phyloP scores from a whole-genome alignment of 2,888 invertebrate species.

The Oscheius sp. region DNA sequence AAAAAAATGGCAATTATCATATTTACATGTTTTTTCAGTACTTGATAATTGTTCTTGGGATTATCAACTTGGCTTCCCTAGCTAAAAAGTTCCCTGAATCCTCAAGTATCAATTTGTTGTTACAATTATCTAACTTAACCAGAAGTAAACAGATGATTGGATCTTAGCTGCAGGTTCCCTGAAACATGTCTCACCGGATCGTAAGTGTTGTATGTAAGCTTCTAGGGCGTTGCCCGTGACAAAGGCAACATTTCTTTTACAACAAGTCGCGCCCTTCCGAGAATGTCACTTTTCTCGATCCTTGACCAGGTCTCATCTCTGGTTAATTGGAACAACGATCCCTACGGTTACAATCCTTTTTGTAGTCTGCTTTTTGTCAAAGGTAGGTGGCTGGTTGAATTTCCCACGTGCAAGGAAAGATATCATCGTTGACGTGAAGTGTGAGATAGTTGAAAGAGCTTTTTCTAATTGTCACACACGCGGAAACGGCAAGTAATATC shows the following conservation, averaged over 20 bases:
- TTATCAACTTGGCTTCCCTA: neutral
- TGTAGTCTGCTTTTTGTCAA: neutral
- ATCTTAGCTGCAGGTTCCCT: neutral
- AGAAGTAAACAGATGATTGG: neutral
- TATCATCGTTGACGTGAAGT: too few species aligned
- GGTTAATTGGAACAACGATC: constrained; percentile 14
- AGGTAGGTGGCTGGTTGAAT: too few species aligned
- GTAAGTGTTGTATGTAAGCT: constrained; percentile 22
- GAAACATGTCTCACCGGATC: constrained; percentile 26
- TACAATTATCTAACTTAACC: neutral
- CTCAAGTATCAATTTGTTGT: neutral
- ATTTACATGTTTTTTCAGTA: too few species aligned
- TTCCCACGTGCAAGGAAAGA: too few species aligned
- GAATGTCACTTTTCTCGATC: neutral
- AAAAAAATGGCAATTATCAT: too few species aligned
- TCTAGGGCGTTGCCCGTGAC: constrained; percentile 10
- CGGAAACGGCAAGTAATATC: too few species aligned
- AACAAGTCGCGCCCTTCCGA: constrained; percentile 17
- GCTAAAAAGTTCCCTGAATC: neutral
- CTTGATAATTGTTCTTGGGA: too few species aligned
- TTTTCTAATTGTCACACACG: too few species aligned
- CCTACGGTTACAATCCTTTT: neutral
- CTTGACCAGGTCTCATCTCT: constrained; percentile 2
- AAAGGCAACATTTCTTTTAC: constrained; percentile 22
- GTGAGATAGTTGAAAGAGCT: too few species aligned